These are phyloP conservation scores for Esox niger DNA, from an alignment of 2,113 vertebrate species.

Conservation along the genomic window DNA sequence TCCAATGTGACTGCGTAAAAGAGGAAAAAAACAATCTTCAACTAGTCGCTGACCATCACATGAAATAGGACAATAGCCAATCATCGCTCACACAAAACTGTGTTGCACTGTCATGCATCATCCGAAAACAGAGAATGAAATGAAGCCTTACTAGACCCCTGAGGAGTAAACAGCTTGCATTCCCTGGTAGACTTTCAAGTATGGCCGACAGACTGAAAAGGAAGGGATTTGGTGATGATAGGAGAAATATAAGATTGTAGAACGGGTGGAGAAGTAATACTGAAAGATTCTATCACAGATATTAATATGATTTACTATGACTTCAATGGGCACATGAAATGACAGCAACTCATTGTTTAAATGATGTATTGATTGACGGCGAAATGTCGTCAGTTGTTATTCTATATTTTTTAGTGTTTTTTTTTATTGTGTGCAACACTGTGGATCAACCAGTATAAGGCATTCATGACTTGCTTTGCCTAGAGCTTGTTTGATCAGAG, in stretches of 20 bases:
- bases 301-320: too few relatives aligned
- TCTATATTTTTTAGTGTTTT: too few relatives aligned
- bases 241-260: background rate
- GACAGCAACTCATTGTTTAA: too few relatives aligned
- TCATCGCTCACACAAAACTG: background rate
- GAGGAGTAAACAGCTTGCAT: conserved; percentile 93
- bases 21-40: background rate
- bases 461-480: too few relatives aligned
- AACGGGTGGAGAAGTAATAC: background rate
- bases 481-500: too few relatives aligned
- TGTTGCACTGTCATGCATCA: conserved; percentile 4
- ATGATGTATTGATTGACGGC: too few relatives aligned
- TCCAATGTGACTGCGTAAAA: conserved; percentile 73
- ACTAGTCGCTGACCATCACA: background rate
- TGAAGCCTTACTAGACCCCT: conserved; percentile 87
- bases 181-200: conserved; percentile 92
- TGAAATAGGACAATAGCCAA: conserved; percentile 5
- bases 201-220: conserved; percentile 83
- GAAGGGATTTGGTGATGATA: background rate
- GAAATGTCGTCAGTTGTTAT: too few relatives aligned
- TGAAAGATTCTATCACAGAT: background rate
- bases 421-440: too few relatives aligned
- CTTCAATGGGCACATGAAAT: too few relatives aligned
- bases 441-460: too few relatives aligned
- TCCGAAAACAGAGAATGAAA: background rate